Conservation (phyloP, 2,797 vertebrate species). For the Liparis tanakae region DNA sequence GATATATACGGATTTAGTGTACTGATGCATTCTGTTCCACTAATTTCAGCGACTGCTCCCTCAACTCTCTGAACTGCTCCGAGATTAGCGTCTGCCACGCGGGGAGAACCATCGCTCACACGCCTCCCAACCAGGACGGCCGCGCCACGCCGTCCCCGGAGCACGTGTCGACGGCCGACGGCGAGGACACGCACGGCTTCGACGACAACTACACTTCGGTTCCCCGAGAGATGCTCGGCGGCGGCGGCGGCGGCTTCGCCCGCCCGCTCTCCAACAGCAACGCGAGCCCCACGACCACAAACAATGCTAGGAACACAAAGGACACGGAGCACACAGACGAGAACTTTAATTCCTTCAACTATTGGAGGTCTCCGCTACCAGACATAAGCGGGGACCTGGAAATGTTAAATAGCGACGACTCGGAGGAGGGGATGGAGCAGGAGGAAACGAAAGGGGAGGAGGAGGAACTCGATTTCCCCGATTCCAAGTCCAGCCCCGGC, state of each 20-base stretch:
- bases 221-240: conserved; percentile 18
- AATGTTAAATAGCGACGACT: conserved; percentile 78
- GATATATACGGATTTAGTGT: not conserved
- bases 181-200: conserved; percentile 52
- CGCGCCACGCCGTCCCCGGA: conserved; percentile 72
- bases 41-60: conserved; percentile 70
- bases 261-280: conserved; percentile 31
- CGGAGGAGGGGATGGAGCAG: conserved; percentile 52
- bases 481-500: conserved; percentile 61
- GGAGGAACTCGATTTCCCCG: conserved; percentile 48
- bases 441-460: conserved; percentile 62
- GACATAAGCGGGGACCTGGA: conserved; percentile 90
- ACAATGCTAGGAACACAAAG: conserved; percentile 62
- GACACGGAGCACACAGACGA: conserved; percentile 78
- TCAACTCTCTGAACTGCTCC: conserved; percentile 71
- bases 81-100: conserved; percentile 62
- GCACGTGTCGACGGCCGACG: conserved; percentile 55
- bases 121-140: conserved; percentile 71
- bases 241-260: conserved; percentile 8
- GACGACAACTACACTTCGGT: conserved; percentile 57
- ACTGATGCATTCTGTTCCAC: not conserved
- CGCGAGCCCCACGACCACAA: conserved; percentile 46
- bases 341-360: conserved; percentile 87
- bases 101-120: conserved; percentile 65
- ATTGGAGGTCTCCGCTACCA: conserved; percentile 90